A percentile compares a stretch with the other conserved stretches of the same genome.
phyloP scores from a whole-genome alignment of 2,113 vertebrate species.

The Callipepla californica region DNA sequence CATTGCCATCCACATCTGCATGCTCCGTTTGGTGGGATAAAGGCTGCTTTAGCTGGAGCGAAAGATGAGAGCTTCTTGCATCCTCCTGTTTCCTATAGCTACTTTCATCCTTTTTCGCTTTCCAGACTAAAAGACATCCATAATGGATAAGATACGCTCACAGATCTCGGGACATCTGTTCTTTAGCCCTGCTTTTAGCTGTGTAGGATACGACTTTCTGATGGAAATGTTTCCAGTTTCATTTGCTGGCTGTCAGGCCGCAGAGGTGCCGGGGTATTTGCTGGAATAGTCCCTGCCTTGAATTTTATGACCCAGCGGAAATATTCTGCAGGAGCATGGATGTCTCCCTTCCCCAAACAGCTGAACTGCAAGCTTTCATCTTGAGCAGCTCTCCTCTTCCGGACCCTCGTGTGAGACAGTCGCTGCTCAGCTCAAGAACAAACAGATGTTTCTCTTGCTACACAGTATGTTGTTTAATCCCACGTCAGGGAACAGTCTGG shows the following conservation, averaged over 20 bases:
- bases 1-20: neutral
- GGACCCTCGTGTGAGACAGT: neutral
- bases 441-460: constrained; percentile 58
- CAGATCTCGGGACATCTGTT: neutral
- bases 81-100: neutral
- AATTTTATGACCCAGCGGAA: neutral
- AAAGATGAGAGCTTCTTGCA: neutral
- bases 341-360: constrained; percentile 15
- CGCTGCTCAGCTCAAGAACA: constrained; percentile 37
- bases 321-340: constrained; percentile 4
- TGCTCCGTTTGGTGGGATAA: neutral
- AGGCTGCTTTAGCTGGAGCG: neutral
- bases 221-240: neutral
- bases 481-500: constrained; percentile 25
- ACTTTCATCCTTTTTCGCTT: neutral
- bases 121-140: neutral
- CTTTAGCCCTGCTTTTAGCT: accelerated
- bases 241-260: neutral
- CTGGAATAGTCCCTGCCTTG: neutral
- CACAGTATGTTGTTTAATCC: constrained; percentile 52
- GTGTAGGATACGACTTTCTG: neutral
- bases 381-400: neutral
- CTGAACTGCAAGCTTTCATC: constrained; percentile 27
- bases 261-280: neutral
- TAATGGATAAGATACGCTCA: accelerated